Percentiles rank a stretch among this genome's conserved stretches.
Conservation (phyloP, 1,140 invertebrate genomes). For the Geopemphigus sp. region DNA sequence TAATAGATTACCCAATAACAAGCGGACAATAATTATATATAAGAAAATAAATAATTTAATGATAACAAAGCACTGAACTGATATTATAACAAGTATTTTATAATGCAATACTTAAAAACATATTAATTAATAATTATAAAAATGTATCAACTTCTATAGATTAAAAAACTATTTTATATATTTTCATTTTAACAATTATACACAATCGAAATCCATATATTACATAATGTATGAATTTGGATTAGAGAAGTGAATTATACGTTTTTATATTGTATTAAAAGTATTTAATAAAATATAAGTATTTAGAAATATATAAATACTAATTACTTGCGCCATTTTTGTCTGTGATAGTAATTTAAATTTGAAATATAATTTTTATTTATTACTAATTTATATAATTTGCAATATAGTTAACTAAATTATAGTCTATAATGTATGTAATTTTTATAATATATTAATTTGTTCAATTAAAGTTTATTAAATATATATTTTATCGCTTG, state of each 20-base stretch:
- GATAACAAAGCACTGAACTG: too few species aligned
- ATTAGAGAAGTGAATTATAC: not conserved
- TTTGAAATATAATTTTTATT: conserved; percentile 4
- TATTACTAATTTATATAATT: conserved; percentile 28
- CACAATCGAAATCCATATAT: not conserved
- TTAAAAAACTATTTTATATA: too few species aligned
- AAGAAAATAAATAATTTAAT: too few species aligned
- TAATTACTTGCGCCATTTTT: conserved; percentile 1
- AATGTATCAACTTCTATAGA: too few species aligned
- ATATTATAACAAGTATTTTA: too few species aligned
- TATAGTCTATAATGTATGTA: not conserved
- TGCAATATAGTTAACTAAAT: not conserved
- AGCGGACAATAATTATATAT: too few species aligned
- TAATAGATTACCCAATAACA: not conserved
- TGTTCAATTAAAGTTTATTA: not conserved
- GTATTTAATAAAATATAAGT: not conserved
- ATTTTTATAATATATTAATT: not conserved
- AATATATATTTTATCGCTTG: not conserved
- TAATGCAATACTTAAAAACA: too few species aligned
- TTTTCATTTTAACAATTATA: too few species aligned
- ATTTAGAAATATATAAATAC: not conserved
- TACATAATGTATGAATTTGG: not conserved
- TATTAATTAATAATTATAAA: too few species aligned
- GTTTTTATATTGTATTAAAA: too few species aligned
- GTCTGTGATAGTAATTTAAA: conserved; percentile 29